Base-by-base conservation (phyloP, 2,797 vertebrate species). In the Gastrophryne carolinensis region DNA sequence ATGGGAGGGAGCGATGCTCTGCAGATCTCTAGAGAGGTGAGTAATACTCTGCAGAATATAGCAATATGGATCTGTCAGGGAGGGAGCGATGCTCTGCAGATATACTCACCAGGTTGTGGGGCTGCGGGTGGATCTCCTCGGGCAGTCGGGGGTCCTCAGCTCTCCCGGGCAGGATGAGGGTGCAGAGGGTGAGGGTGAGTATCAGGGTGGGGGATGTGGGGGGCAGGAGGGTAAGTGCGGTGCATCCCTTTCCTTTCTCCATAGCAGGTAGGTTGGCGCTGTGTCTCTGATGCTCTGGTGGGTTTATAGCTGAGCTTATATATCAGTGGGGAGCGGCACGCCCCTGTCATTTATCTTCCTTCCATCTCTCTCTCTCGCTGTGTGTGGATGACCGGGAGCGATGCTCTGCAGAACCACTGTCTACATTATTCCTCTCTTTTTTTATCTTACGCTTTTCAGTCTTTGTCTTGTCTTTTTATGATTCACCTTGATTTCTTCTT, bases 21-120 rank as follows among this genome's bases (percentile, higher is more conserved):
- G 44, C 44, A 49, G 44, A 49, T 49, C 44, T 21, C 44, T 49
- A 49, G 44, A 49, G 32, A 1, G 32, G 10, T 35, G 29, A 58
- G 29, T 49, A 21, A 37, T 37, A 37, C 10, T 37, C 35, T 37
- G 35, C 35, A 37, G 35, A 37, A 37, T 24, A 30, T 58, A 17
- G 3, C 30, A 17, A 15, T 44, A 11, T 63, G 60, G n/a, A 44
- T 44, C 24, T 41, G 37, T 41, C 23, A n/a, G 58, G 35, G n/a
- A 54, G 9, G 35, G 60, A 63, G 60, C 26, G 7, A 63, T 63
- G 26, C 13, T 47, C 61, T 63, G 61, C 61, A 63, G 60, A 39
- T 37, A 5, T 34, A 44, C 72, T 73, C 61, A 73, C 72, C 61
- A 74, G 37, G 52, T 29, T 66, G 47, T 63, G 47, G 27, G 37